phyloP scores from a whole-genome alignment of 1,140 invertebrate genomes.

The Hetaerina americana region DNA sequence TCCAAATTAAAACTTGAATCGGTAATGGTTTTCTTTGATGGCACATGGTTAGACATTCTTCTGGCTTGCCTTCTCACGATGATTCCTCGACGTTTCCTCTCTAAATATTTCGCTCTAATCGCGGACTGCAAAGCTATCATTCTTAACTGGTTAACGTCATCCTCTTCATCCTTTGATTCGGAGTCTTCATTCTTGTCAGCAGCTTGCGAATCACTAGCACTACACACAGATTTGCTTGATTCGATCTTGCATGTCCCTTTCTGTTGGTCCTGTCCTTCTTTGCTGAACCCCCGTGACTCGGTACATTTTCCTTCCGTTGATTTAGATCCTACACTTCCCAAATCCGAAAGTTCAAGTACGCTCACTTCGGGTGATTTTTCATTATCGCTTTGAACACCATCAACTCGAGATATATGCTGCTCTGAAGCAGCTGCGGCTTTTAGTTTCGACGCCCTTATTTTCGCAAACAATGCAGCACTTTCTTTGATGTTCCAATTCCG shows the following conservation, averaged over 20 bases:
- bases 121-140: constrained; percentile 29
- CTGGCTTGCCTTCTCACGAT: too few relatives aligned
- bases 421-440: background rate
- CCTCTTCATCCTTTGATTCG: constrained; percentile 19
- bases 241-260: too few relatives aligned
- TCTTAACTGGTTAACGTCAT: constrained; percentile 24
- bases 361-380: too few relatives aligned
- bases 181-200: background rate
- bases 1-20: background rate
- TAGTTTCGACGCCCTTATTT: background rate
- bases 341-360: too few relatives aligned
- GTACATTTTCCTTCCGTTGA: too few relatives aligned
- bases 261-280: too few relatives aligned
- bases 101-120: constrained; percentile 26
- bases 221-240: too few relatives aligned
- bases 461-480: background rate
- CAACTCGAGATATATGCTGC: background rate
- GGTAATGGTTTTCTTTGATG: background rate
- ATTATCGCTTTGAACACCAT: too few relatives aligned
- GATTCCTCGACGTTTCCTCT: constrained; percentile 19
- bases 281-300: too few relatives aligned
- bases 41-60: constrained; percentile 2
- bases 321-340: too few relatives aligned
- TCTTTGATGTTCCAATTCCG: background rate
- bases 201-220: background rate